Conservation (phyloP, 2,113 vertebrate genomes). For the Menura novaehollandiae region DNA sequence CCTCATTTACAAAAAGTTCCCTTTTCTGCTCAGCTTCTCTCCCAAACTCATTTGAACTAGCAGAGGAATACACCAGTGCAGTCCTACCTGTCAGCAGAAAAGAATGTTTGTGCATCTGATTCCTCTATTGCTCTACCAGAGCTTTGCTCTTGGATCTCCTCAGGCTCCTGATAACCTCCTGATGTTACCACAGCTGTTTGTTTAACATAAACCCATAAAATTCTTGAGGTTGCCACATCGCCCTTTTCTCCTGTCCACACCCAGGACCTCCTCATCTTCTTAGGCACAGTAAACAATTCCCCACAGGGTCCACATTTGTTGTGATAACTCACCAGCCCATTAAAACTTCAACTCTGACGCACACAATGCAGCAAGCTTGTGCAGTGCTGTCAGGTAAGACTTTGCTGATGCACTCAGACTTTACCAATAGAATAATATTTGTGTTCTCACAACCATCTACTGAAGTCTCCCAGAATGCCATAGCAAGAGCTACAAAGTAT, state of each 20-base stretch:
- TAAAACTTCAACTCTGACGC: not conserved
- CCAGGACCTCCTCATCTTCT: conserved; percentile 17
- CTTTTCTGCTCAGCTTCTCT: conserved; percentile 14
- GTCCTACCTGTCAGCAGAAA: not conserved
- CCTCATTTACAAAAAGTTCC: conserved; percentile 44
- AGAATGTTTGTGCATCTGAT: not conserved
- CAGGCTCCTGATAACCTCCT: conserved; percentile 12
- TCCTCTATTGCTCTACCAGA: not conserved
- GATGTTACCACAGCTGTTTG: not conserved
- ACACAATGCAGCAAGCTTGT: not conserved
- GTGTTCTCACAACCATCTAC: not conserved
- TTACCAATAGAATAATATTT: conserved; percentile 8
- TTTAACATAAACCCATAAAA: conserved; percentile 28
- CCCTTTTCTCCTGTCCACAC: conserved; percentile 3
- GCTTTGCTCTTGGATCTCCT: conserved; percentile 15
- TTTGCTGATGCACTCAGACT: not conserved
- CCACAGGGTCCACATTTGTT: not conserved
- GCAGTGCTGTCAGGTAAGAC: not conserved
- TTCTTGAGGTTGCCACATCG: conserved; percentile 20
- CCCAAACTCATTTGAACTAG: not conserved
- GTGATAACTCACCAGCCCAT: not conserved
- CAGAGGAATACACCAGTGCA: not conserved
- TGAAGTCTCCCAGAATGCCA: not conserved
- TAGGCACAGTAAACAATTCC: conserved; percentile 1
- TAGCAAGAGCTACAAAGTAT: not conserved